Conservation (phyloP, 2,797 vertebrate genomes). For the Garrulus glandarius region DNA sequence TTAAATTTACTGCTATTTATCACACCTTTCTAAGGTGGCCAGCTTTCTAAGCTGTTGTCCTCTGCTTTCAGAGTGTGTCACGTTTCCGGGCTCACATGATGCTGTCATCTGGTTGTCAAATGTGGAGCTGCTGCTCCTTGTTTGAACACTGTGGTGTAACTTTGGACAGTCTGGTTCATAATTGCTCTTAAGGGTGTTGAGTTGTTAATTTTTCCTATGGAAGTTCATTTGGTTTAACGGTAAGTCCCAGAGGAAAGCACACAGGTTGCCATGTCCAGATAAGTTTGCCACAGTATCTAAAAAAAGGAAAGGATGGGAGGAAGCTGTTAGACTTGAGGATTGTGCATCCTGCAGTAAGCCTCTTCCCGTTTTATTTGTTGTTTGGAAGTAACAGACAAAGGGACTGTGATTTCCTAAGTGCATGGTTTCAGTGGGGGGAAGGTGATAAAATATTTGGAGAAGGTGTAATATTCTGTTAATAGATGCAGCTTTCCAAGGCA, state of each 20-base stretch:
- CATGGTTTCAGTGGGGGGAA: background rate
- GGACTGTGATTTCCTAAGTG: background rate
- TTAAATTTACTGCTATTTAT: background rate
- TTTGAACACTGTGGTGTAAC: fast-evolving
- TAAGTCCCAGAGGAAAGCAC: background rate
- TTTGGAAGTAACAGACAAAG: background rate
- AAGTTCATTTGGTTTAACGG: background rate
- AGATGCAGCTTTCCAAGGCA: background rate
- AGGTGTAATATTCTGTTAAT: background rate
- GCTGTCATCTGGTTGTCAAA: background rate
- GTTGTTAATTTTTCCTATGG: background rate
- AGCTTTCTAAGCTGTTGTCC: background rate
- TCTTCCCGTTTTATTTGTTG: background rate
- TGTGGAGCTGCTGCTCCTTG: background rate
- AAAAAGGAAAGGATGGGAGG: background rate
- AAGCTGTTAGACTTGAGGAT: background rate
- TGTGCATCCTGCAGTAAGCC: background rate
- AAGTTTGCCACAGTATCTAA: background rate
- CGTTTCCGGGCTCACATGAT: fast-evolving
- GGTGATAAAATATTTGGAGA: background rate
- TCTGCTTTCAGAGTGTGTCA: fast-evolving
- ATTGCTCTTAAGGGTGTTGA: background rate
- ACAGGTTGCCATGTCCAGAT: background rate
- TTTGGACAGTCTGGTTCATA: background rate
- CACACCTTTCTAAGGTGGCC: background rate